A percentile compares a stretch with the other conserved stretches of the same genome.
Conservation (phyloP, 2,888 invertebrate genomes). For the Punctoribates punctum region DNA sequence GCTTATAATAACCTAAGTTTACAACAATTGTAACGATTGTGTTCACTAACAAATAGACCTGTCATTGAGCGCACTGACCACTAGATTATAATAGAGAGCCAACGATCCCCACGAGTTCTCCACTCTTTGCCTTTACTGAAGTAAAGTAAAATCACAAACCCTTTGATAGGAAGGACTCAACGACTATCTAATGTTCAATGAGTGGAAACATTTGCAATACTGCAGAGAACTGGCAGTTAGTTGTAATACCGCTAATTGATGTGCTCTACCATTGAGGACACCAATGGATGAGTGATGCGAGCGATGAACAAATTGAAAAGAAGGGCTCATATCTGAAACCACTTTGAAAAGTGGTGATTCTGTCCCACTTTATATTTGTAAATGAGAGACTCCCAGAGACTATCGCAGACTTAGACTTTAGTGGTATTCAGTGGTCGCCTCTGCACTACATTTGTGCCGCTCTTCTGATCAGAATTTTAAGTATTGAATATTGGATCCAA, state of each 20-base stretch:
- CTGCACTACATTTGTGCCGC: not conserved
- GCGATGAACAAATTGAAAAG: constrained; percentile 8
- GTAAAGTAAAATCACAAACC: not conserved
- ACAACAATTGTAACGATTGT: not conserved
- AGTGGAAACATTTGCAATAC: not conserved
- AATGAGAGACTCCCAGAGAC: not conserved
- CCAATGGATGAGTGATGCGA: not conserved
- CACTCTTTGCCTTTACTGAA: not conserved
- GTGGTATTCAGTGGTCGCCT: too few relatives aligned
- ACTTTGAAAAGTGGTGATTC: constrained; percentile 4
- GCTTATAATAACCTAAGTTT: constrained; percentile 18
- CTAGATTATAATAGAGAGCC: not conserved
- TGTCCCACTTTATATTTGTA: constrained; percentile 8
- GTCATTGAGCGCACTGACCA: constrained; percentile 23
- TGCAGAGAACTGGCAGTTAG: not conserved
- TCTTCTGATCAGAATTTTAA: not conserved
- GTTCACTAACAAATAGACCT: constrained; percentile 23
- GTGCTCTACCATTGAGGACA: not conserved
- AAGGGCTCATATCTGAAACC: not conserved
- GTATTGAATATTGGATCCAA: constrained; percentile 8
- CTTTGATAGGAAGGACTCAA: not conserved
- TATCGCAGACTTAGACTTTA: not conserved
- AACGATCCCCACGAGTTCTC: constrained; percentile 7
- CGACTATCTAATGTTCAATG: not conserved
- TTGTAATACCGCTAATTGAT: constrained; percentile 15